Evolutionary conservation across 2,113 vertebrate species (phyloP).

Genomic region (Oreochromis aureus): DNA sequence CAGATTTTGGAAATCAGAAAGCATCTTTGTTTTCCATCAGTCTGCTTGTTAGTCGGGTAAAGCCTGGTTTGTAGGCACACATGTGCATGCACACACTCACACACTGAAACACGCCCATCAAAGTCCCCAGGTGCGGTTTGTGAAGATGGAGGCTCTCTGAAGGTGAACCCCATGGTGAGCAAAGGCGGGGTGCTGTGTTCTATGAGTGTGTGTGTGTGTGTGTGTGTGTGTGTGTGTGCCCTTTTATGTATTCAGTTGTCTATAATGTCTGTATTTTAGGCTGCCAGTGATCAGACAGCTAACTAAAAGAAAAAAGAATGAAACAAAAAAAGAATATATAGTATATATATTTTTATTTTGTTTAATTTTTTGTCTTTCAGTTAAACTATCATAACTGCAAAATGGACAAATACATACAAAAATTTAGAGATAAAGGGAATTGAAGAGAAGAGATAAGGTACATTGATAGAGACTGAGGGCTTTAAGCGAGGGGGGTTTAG

Average conservation of each 20-base stretch:
- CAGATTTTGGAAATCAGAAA: conserved; percentile 25
- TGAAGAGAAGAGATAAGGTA: neutral
- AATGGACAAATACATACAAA: neutral
- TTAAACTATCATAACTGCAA: neutral
- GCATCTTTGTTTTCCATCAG: conserved; percentile 41
- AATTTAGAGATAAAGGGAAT: neutral
- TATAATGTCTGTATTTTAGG: conserved; percentile 14
- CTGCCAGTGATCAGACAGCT: neutral
- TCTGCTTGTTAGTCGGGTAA: neutral
- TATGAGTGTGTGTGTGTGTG: neutral
- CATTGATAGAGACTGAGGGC: neutral
- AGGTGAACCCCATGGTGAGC: conserved; percentile 59
- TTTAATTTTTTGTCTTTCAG: neutral
- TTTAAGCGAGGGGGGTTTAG: neutral
- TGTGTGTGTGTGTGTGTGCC: neutral
- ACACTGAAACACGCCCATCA: conserved; percentile 19
- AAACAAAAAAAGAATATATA: neutral
- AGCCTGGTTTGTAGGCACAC: neutral
- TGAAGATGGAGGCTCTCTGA: conserved; percentile 49
- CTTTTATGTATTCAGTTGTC: conserved; percentile 37
- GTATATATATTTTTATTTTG: neutral
- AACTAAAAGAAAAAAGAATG: neutral
- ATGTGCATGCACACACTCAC: neutral
- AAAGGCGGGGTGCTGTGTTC: conserved; percentile 22
- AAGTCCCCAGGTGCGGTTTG: conserved; percentile 45